These are phyloP conservation scores for Diarsia mendica DNA, from an alignment of 2,888 invertebrate species.

Conservation along the genomic window DNA sequence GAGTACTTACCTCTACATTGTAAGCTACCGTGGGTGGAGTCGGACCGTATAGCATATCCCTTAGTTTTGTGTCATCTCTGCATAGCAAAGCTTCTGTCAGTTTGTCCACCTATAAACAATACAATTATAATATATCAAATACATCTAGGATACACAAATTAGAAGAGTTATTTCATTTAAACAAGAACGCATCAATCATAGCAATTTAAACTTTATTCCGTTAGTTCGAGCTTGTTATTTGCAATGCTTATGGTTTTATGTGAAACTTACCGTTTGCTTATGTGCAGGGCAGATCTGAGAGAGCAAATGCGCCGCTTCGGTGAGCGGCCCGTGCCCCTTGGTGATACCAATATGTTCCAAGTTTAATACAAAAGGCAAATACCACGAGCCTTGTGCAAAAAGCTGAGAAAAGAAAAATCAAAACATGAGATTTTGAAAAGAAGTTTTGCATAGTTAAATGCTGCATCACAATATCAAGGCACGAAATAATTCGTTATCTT, in stretches of 20 bases:
- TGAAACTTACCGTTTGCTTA: slow-evolving; percentile 89
- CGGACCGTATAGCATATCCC: slow-evolving; percentile 87
- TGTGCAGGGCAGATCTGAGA: slow-evolving; percentile 95
- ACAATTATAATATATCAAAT: background rate
- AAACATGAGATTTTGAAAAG: background rate
- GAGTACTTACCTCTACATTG: slow-evolving; percentile 82
- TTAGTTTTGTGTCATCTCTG: slow-evolving; percentile 83
- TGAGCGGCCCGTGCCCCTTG: slow-evolving; percentile 94
- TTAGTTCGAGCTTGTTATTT: background rate
- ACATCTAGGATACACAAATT: background rate
- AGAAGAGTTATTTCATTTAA: background rate
- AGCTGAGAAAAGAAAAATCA: slow-evolving; percentile 87
- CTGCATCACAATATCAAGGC: background rate
- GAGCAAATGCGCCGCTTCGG: slow-evolving; percentile 95
- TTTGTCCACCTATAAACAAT: slow-evolving; percentile 80
- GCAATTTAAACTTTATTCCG: background rate
- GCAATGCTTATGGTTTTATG: background rate
- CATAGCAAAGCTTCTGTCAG: slow-evolving; percentile 85
- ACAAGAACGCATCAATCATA: background rate
- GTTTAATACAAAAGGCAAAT: slow-evolving; percentile 95
- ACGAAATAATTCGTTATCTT: background rate
- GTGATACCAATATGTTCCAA: slow-evolving; percentile 96
- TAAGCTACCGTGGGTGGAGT: slow-evolving; percentile 88
- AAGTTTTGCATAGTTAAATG: background rate
- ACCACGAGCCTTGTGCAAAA: slow-evolving; percentile 95